Conservation (phyloP, 2,888 invertebrate species). For the Patella ulyssiponensis region DNA sequence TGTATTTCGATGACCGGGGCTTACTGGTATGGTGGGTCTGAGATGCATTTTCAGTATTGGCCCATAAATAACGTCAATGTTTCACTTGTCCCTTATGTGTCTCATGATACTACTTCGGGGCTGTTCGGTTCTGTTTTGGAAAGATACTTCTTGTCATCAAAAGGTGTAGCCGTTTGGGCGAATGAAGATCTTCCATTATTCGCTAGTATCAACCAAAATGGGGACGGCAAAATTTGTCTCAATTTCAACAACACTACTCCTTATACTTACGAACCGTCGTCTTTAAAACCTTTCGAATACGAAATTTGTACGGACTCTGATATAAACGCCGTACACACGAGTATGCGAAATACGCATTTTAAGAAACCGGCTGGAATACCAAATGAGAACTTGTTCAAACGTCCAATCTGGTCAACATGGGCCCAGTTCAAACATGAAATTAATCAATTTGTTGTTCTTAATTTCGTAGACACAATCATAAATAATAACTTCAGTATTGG, state of each 20-base stretch:
- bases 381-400: constrained; percentile 80
- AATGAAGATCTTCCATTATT: constrained; percentile 82
- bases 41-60: constrained; percentile 85
- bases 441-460: constrained; percentile 73
- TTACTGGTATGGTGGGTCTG: constrained; percentile 88
- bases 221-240: constrained; percentile 43
- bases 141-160: constrained; percentile 78
- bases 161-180: constrained; percentile 79
- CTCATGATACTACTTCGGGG: constrained; percentile 47
- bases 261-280: constrained; percentile 35
- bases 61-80: constrained; percentile 78
- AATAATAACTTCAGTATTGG: constrained; percentile 50
- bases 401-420: constrained; percentile 93
- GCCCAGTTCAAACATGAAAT: constrained; percentile 82
- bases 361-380: constrained; percentile 77
- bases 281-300: constrained; percentile 41
- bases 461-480: constrained; percentile 50
- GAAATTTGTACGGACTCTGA: constrained; percentile 41
- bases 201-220: constrained; percentile 81
- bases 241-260: constrained; percentile 42
- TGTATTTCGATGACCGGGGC: constrained; percentile 43
- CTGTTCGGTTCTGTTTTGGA: constrained; percentile 70
- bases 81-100: constrained; percentile 47
- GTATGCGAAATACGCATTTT: constrained; percentile 75
- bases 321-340: constrained; percentile 62